Evolutionary conservation across 2,888 invertebrate species (phyloP).

Genomic region (Cataglyphis cursor): DNA sequence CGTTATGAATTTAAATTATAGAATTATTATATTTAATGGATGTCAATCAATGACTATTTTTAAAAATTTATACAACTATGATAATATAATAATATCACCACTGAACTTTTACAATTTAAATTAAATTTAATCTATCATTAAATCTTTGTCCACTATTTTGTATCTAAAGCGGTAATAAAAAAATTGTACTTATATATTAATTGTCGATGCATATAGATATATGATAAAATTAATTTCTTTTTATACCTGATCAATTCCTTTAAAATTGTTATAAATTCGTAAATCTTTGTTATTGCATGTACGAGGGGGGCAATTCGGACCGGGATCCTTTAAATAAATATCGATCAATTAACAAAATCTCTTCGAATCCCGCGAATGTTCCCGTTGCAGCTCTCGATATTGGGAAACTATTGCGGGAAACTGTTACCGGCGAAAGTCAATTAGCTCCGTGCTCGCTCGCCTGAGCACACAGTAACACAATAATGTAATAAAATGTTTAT

Average conservation of each 20-base stretch:
- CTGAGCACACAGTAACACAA: conserved; percentile 37
- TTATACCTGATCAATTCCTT: neutral
- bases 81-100: neutral
- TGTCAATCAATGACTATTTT: neutral
- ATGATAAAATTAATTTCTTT: neutral
- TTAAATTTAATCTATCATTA: neutral
- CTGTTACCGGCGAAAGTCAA: conserved; percentile 57
- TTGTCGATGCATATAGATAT: neutral
- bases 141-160: neutral
- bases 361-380: conserved; percentile 49
- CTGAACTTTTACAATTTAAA: neutral
- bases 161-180: neutral
- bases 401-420: conserved; percentile 52
- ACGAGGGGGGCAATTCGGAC: neutral
- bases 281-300: conserved; percentile 19
- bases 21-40: neutral
- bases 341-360: conserved; percentile 51
- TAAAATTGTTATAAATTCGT: neutral
- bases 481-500: conserved; percentile 61
- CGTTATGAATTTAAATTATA: neutral
- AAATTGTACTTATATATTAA: conserved; percentile 2
- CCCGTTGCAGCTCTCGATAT: conserved; percentile 19
- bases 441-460: conserved; percentile 45
- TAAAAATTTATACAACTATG: conserved; percentile 3
- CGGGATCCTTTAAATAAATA: conserved; percentile 47